A percentile compares a stretch with the other conserved stretches of the same genome.
phyloP scores from a whole-genome alignment of 2,113 vertebrate species.

The Zosterops hypoxanthus region DNA sequence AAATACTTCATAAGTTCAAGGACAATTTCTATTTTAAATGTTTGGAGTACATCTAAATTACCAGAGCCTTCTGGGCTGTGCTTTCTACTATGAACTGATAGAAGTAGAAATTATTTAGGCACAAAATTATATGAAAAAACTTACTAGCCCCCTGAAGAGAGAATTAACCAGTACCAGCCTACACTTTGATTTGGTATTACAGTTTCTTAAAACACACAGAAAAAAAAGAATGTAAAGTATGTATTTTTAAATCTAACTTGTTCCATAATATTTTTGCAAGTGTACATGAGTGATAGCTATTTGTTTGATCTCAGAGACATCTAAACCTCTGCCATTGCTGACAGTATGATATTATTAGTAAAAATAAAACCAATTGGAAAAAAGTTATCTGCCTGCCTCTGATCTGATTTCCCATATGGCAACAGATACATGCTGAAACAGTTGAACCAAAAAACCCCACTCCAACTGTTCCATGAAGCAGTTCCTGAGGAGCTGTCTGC shows the following conservation, averaged over 20 bases:
- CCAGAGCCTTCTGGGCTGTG: not conserved
- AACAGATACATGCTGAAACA: slow-evolving; percentile 19
- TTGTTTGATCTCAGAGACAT: not conserved
- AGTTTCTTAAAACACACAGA: not conserved
- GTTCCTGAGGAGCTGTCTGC: slow-evolving; percentile 47
- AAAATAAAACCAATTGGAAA: not conserved
- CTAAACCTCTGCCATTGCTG: not conserved
- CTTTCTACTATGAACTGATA: not conserved
- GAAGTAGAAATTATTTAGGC: not conserved
- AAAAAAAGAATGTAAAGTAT: not conserved
- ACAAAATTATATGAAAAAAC: not conserved
- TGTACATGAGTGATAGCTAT: not conserved
- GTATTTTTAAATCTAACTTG: not conserved
- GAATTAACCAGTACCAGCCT: not conserved
- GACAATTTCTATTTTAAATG: not conserved
- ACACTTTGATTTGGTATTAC: not conserved
- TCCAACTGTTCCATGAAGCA: slow-evolving; percentile 9
- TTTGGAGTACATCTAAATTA: not conserved
- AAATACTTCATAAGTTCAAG: not conserved
- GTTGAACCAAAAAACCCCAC: not conserved
- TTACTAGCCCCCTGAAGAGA: not conserved
- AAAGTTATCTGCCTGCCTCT: slow-evolving; percentile 13
- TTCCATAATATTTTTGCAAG: not conserved
- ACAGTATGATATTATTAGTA: not conserved
- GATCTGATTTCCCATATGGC: slow-evolving; percentile 20